phyloP scores from a whole-genome alignment of 2,113 vertebrate genomes.

The Anseranas semipalmata region DNA sequence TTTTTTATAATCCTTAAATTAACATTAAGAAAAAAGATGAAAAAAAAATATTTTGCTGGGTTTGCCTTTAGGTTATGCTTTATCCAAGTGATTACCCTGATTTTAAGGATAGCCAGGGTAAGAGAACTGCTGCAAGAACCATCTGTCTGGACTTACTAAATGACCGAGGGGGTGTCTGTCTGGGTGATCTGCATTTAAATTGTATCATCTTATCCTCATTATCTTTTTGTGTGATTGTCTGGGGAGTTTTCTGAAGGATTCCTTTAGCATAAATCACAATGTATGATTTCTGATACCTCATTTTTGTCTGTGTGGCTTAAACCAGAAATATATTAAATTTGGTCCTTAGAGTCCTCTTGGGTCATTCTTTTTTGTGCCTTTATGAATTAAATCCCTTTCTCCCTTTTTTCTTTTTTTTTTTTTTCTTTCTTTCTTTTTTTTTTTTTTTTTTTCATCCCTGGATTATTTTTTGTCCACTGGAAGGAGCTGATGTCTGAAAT shows the following conservation, averaged over 20 bases:
- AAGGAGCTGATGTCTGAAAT: neutral
- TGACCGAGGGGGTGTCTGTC: constrained; percentile 31
- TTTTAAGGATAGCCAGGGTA: constrained; percentile 4
- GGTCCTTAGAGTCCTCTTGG: constrained; percentile 12
- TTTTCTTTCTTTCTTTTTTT: neutral
- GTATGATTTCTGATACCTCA: constrained; percentile 39
- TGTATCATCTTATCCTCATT: constrained; percentile 58
- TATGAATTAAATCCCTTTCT: constrained; percentile 32
- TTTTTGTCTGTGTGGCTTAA: constrained; percentile 38
- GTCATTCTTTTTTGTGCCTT: constrained; percentile 30
- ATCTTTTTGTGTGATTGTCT: constrained; percentile 57
- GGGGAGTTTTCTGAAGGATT: constrained; percentile 47
- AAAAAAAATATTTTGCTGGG: neutral
- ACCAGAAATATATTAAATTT: constrained; percentile 48
- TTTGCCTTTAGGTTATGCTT: neutral
- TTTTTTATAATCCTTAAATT: neutral
- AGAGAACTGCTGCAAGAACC: constrained; percentile 9
- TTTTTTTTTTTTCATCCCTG: neutral
- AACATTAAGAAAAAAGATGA: neutral
- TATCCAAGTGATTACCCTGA: neutral
- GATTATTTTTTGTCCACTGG: neutral
- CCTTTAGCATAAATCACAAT: constrained; percentile 51
- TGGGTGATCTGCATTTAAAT: constrained; percentile 63
- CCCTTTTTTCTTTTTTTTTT: neutral
- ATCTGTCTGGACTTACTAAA: constrained; percentile 50